These are phyloP conservation scores for Venturia canescens DNA, from an alignment of 1,140 invertebrate genomes.

Conservation along the genomic window DNA sequence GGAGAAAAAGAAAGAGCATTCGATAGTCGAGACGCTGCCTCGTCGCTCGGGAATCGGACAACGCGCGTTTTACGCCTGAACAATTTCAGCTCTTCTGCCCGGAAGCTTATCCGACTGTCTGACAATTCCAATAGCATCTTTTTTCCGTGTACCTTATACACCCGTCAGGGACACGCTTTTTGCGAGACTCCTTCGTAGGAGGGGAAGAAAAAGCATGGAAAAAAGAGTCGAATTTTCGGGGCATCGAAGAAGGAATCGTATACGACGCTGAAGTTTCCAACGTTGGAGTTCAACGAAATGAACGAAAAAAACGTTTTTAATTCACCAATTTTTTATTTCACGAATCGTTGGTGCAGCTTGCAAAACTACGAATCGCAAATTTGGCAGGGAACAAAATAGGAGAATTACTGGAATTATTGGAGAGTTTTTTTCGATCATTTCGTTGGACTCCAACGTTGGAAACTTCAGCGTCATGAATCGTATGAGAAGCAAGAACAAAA, in stretches of 20 bases:
- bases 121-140: conserved; percentile 45
- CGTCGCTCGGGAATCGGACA: conserved; percentile 30
- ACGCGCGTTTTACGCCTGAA: conserved; percentile 32
- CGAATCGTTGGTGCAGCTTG: too few species aligned
- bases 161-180: conserved; percentile 33
- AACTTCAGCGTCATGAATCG: too few species aligned
- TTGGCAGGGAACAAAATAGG: too few species aligned
- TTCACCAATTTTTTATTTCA: too few species aligned
- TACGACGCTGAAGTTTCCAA: not conserved
- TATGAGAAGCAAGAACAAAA: too few species aligned
- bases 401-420: too few species aligned
- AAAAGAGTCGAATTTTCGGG: not conserved
- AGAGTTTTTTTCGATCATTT: too few species aligned
- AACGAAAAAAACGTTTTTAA: too few species aligned
- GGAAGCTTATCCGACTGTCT: conserved; percentile 41
- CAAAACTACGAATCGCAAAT: too few species aligned
- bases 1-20: conserved; percentile 34
- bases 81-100: conserved; percentile 18
- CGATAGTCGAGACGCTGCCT: conserved; percentile 17
- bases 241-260: not conserved
- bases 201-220: conserved; percentile 26
- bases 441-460: too few species aligned
- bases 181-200: not conserved
- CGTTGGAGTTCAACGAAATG: not conserved
- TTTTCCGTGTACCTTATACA: conserved; percentile 7